Evolutionary conservation across 2,888 invertebrate species (phyloP).

Genomic region (Plusia festucae): DNA sequence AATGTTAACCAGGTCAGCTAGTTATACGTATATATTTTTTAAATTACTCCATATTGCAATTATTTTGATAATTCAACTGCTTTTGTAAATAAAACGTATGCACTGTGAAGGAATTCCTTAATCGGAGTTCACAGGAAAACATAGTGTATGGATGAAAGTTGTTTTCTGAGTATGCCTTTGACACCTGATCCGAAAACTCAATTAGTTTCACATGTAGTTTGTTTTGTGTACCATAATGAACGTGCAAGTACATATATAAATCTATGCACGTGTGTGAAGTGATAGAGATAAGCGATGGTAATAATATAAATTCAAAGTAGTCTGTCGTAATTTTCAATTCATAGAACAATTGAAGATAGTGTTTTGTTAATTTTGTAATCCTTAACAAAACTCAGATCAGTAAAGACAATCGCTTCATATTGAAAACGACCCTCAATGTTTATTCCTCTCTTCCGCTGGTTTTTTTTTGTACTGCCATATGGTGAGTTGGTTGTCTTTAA

Average conservation of each 20-base stretch:
- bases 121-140: neutral
- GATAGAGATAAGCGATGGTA: neutral
- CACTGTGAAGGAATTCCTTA: neutral
- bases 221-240: neutral
- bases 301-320: neutral
- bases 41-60: neutral
- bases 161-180: neutral
- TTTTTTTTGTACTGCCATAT: neutral
- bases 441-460: neutral
- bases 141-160: neutral
- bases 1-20: no score
- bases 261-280: neutral
- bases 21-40: no score
- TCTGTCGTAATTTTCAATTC: neutral
- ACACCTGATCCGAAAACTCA: slow-evolving; percentile 3
- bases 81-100: neutral
- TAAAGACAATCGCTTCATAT: no score
- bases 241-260: neutral
- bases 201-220: neutral
- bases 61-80: neutral
- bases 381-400: neutral
- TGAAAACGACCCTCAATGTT: neutral
- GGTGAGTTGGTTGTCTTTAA: neutral
- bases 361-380: no score
- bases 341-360: neutral